phyloP scores from a whole-genome alignment of 2,888 invertebrate species.

The Hartigia nigra region DNA sequence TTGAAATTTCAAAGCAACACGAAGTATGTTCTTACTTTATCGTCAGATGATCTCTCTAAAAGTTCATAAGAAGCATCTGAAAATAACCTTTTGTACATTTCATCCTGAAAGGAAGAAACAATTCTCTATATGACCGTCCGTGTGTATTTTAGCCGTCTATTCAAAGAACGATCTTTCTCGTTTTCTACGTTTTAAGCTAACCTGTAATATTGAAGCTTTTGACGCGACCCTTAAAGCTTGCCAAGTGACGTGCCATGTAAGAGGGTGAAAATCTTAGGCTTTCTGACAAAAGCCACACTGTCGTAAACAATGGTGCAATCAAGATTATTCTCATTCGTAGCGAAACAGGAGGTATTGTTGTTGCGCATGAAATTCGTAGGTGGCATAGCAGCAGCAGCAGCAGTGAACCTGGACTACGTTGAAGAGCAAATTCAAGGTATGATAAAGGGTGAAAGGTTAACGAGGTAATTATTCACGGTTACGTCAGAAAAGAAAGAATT shows the following conservation, averaged over 20 bases:
- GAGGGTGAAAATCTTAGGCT: conserved; percentile 21
- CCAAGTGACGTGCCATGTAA: conserved; percentile 18
- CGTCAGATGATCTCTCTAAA: not conserved
- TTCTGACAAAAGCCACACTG: conserved; percentile 13
- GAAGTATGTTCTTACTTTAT: not conserved
- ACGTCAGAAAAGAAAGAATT: not conserved
- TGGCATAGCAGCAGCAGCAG: no score
- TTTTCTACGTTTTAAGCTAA: conserved; percentile 11
- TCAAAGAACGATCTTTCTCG: not conserved
- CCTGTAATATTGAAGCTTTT: conserved; percentile 29
- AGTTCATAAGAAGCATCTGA: not conserved
- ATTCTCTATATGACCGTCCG: not conserved
- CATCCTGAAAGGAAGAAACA: not conserved
- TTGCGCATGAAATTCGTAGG: conserved; percentile 6
- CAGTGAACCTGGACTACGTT: not conserved
- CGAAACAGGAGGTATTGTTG: conserved; percentile 39
- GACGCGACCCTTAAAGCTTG: conserved; percentile 12
- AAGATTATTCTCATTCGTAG: conserved; percentile 37
- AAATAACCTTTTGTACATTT: not conserved
- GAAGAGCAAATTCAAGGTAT: not conserved
- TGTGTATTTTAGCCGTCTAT: not conserved
- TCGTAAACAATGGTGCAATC: conserved; percentile 40
- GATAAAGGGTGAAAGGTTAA: not conserved
- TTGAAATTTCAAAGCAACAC: not conserved
- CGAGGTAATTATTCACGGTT: not conserved